Percentiles rank a stretch among this genome's conserved stretches.
Conservation (phyloP, 2,797 vertebrate species). For the Pseudochaenichthys georgianus region DNA sequence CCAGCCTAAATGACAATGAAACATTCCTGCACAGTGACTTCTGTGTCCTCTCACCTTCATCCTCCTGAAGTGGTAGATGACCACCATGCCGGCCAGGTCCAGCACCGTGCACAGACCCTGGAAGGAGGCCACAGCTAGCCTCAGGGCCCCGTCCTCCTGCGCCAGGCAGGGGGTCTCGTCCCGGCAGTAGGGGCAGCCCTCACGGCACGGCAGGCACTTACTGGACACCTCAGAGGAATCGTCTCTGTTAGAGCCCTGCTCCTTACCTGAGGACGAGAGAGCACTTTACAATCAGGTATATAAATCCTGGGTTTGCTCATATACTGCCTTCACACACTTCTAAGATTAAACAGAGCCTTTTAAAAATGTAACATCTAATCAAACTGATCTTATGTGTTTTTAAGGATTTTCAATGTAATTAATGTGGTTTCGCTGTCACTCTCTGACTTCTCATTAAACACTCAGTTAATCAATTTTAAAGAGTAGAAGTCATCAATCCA, state of each 20-base stretch:
- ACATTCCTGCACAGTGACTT: not conserved
- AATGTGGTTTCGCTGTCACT: slow-evolving; percentile 42
- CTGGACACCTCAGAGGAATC: slow-evolving; percentile 85
- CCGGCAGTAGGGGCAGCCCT: slow-evolving; percentile 92
- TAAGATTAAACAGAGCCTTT: slow-evolving; percentile 8
- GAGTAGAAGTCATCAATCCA: slow-evolving; percentile 52
- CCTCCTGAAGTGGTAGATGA: slow-evolving; percentile 94
- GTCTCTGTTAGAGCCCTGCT: slow-evolving; percentile 66
- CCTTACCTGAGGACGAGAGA: slow-evolving; percentile 83
- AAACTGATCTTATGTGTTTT: slow-evolving; percentile 42
- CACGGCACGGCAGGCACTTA: slow-evolving; percentile 92
- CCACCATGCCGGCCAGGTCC: slow-evolving; percentile 88
- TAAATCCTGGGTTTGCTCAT: too few relatives aligned
- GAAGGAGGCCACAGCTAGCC: slow-evolving; percentile 93
- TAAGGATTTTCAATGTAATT: slow-evolving; percentile 49
- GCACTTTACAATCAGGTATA: not conserved
- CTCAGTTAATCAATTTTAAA: slow-evolving; percentile 56
- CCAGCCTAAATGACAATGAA: not conserved
- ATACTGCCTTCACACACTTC: not conserved
- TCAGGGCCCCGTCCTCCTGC: slow-evolving; percentile 90
- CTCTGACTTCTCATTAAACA: slow-evolving; percentile 48
- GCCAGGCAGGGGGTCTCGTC: slow-evolving; percentile 94
- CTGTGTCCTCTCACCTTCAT: slow-evolving; percentile 89
- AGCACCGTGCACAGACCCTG: slow-evolving; percentile 94
- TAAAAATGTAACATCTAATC: slow-evolving; percentile 2